phyloP scores from a whole-genome alignment of 2,797 vertebrate genomes.

The Steatocranus sp. region DNA sequence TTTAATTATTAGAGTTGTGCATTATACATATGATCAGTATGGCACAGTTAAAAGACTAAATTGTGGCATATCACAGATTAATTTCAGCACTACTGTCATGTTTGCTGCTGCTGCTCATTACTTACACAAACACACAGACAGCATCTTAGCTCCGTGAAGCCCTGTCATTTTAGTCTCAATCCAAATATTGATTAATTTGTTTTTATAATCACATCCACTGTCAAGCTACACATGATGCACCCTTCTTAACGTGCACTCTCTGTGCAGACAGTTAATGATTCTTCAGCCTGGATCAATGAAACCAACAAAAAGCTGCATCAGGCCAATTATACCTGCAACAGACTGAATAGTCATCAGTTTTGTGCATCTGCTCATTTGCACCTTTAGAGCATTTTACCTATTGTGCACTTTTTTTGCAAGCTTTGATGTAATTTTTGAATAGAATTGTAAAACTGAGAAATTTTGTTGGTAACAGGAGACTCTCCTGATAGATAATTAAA shows the following conservation, averaged over 20 bases:
- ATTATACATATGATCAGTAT: not conserved
- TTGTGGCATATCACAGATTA: not conserved
- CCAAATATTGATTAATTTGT: not conserved
- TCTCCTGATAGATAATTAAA: not conserved
- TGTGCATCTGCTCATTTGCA: not conserved
- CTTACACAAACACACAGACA: not conserved
- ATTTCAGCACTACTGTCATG: not conserved
- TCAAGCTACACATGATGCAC: not conserved
- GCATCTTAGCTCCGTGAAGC: not conserved
- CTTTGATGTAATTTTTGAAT: not conserved
- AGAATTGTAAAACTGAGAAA: not conserved
- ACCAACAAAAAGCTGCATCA: slow-evolving; percentile 33
- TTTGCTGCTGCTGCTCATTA: not conserved
- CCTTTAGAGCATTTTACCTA: not conserved
- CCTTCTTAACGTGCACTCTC: not conserved
- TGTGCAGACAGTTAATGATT: not conserved
- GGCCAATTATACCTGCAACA: slow-evolving; percentile 3
- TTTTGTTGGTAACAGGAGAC: not conserved
- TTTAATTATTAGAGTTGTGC: not conserved
- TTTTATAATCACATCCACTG: not conserved
- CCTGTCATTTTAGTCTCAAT: not conserved
- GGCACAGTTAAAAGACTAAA: not conserved
- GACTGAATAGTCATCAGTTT: slow-evolving; percentile 17
- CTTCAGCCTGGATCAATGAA: slow-evolving; percentile 20
- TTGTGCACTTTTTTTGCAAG: slow-evolving; percentile 5